Evolutionary conservation across 2,113 vertebrate species (phyloP), one percentile per base, ranked within the genome.

Genomic region (Dermatemys mawii): DNA sequence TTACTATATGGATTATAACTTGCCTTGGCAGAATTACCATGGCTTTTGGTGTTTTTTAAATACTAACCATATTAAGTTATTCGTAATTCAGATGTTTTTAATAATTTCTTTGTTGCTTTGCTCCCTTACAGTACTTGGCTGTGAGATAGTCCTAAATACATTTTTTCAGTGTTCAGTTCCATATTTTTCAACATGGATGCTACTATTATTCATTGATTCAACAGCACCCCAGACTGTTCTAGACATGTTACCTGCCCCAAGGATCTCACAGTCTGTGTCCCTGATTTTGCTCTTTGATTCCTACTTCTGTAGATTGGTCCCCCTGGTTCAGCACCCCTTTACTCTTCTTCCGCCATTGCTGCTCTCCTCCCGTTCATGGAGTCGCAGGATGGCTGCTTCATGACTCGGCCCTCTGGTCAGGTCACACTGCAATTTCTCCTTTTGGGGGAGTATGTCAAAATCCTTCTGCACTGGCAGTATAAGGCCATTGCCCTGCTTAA

Each of bases 101-200:
- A 46, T 92, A 29, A 90, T 93, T 96, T 60, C 84, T 91, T 95
- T 94, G 10, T 96, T 86, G 19, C 63, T 91, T 32, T 87, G 73
- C 81, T 93, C 46, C 93, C 86, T 83, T 82, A 17, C 48, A 81
- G 26, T 78, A 27, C 57, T 78, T 81, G n/a, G 63, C 80, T 24
- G 54, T 92, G 55, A 87, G 89, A 78, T 89, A 91, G 73, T 2
- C n/a, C 46, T 67, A 63, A 70, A 67, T 27, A 48, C 82, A 26
- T 80, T 13, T 95, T 96, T 73, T 87, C 50, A 78, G 9, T 21
- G 1, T 54, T 81, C 49, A 86, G 21, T 57, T 41, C 90, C 38
- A 5, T 44, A 78, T 87, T 26, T 76, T 29, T 60, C 21, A 75
- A 24, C 38, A 11, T 44, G 3, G 24, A 41, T 24, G 21, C 26